phyloP scores from a whole-genome alignment of 2,113 vertebrate species.

The Grallaria varia region DNA sequence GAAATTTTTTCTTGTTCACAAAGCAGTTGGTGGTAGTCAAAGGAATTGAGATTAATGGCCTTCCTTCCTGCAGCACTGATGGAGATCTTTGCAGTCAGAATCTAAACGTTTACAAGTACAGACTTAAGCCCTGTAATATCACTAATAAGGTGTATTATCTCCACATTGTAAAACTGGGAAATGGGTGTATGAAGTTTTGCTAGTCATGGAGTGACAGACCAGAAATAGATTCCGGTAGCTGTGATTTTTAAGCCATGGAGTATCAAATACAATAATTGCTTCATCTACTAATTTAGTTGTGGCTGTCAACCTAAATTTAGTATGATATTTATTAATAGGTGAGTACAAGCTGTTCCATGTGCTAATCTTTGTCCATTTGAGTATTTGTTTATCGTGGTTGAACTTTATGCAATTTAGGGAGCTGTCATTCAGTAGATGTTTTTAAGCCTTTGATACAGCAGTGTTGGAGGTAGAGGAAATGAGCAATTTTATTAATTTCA shows the following conservation, averaged over 20 bases:
- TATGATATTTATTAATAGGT: slow-evolving; percentile 10
- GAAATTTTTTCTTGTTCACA: neutral
- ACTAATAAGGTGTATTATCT: neutral
- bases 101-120: neutral
- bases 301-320: slow-evolving; percentile 20
- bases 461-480: neutral
- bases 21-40: neutral
- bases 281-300: neutral
- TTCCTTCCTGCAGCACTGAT: neutral
- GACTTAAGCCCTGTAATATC: neutral
- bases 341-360: neutral
- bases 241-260: neutral
- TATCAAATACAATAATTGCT: neutral
- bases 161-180: neutral
- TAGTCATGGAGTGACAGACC: neutral
- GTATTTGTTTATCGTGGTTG: slow-evolving; percentile 59
- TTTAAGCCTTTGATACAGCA: neutral
- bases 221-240: neutral
- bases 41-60: neutral
- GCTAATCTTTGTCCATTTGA: slow-evolving; percentile 38
- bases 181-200: neutral
- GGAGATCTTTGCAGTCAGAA: neutral
- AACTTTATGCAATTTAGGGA: slow-evolving; percentile 39
- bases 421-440: slow-evolving; percentile 33
- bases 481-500: neutral